phyloP scores from a whole-genome alignment of 2,888 invertebrate genomes.

The Drosophila quinaria region DNA sequence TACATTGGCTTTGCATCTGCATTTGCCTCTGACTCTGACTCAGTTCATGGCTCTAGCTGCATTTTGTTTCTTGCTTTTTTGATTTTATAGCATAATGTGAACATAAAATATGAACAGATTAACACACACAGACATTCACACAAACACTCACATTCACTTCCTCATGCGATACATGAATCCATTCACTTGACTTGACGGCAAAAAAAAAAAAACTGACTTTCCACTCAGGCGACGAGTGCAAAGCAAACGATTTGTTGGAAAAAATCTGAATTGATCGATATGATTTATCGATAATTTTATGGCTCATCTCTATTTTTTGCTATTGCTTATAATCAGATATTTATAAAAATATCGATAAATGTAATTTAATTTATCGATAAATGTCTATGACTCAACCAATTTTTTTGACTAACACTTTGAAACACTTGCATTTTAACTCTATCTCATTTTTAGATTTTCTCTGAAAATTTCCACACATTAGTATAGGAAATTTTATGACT shows the following conservation, averaged over 20 bases:
- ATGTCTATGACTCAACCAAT: neutral
- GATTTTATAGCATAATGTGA: slow-evolving; percentile 66
- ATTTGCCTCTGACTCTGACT: slow-evolving; percentile 1
- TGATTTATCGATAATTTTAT: neutral
- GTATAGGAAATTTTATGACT: too few species aligned
- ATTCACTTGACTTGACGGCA: slow-evolving; percentile 5
- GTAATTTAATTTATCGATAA: neutral
- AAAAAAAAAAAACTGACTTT: neutral
- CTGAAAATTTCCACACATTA: too few species aligned
- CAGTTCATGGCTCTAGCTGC: slow-evolving; percentile 1
- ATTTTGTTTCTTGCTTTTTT: slow-evolving; percentile 50
- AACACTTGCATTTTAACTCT: too few species aligned
- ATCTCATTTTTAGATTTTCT: too few species aligned
- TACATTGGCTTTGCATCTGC: slow-evolving; percentile 36
- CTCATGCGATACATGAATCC: slow-evolving; percentile 17
- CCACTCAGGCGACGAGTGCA: slow-evolving; percentile 7
- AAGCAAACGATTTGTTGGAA: neutral
- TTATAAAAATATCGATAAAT: neutral
- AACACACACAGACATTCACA: slow-evolving; percentile 32
- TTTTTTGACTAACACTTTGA: neutral
- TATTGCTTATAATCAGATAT: too few species aligned
- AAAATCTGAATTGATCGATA: neutral
- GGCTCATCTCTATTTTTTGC: neutral
- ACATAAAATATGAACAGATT: slow-evolving; percentile 66
- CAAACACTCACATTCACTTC: neutral